Base-by-base conservation (phyloP, 92 coral and sea anemone genomes). In the Epizoanthus ramosus region DNA sequence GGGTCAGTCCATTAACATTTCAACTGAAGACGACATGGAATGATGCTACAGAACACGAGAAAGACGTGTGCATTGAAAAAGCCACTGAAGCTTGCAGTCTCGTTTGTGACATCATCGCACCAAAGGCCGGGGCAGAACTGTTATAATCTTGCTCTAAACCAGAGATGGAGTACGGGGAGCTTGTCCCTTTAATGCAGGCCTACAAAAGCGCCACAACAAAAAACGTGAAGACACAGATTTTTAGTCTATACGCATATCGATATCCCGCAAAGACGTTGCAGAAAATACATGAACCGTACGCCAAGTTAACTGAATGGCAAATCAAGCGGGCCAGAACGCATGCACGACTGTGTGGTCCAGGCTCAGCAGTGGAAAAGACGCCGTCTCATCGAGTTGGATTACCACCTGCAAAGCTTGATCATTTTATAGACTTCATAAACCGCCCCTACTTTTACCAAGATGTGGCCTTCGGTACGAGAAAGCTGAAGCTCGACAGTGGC, bases 81-180 rank as follows among this genome's bases (percentile, higher is more conserved):
- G 94, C 85, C 59, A 80, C 57, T n/a, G 84, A 57, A 45, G 93
- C 85, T 80, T 90, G 94, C 63, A 80, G 63, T 56, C 33, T 84
- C 16, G 89, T 87, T 35, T 90, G 94, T 83, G 72, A 74, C 23
- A 89, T 88, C 24, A 83, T 90, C 25, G 94, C 94, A 31, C 94
- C 94, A 24, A 50, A 87, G 5, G 89, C 88, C 47, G 70, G 43
- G 28, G 82, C 80, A 25, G 91, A 90, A n/a, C 80, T 87, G 47
- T 66, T 90, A 52, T 63, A 87, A 18, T 83, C 89, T 9, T 60
- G 84, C 3, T 64, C 9, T 59, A 21, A 76, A 24, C 54, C 72
- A 58, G 68, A 50, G 9, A 56, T 37, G 43, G 7, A 68, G 14
- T 76, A 83, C 68, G 23, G 54, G 19, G 94, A 90, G 47, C 64